These are phyloP conservation scores for Ligdia adustata DNA, from an alignment of 2,888 invertebrate species.

Conservation along the genomic window DNA sequence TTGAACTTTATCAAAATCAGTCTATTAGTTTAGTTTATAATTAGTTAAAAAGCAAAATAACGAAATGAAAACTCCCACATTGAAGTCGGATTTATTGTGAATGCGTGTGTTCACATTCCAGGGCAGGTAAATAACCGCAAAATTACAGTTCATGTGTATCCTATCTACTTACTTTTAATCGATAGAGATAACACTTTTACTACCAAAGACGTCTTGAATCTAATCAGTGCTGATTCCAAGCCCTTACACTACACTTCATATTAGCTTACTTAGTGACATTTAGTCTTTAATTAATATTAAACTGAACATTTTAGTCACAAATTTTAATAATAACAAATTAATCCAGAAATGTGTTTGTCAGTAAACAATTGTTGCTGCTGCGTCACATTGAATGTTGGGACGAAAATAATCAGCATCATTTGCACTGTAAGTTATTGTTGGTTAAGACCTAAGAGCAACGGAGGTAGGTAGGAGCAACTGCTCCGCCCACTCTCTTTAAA, in stretches of 20 bases:
- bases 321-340: constrained; percentile 1
- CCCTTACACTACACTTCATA: neutral
- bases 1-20: no score
- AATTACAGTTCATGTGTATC: constrained; percentile 9
- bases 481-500: no score
- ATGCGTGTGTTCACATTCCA: no score
- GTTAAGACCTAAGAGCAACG: no score
- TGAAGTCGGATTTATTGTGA: no score
- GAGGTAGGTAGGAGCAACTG: no score
- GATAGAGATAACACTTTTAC: constrained; percentile 6
- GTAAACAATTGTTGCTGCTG: constrained; percentile 55
- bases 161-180: constrained; percentile 23
- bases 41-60: no score
- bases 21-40: no score
- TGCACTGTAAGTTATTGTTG: constrained; percentile 50
- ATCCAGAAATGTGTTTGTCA: constrained; percentile 52
- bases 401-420: constrained; percentile 51
- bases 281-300: neutral
- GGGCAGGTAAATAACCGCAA: constrained; percentile 8
- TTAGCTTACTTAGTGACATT: neutral
- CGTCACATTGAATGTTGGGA: constrained; percentile 50
- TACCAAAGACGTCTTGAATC: constrained; percentile 26
- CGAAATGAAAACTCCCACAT: no score
- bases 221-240: constrained; percentile 21
- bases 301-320: neutral